Evolutionary conservation across 2,797 vertebrate species (phyloP).

Genomic region (Pipistrellus nathusii): DNA sequence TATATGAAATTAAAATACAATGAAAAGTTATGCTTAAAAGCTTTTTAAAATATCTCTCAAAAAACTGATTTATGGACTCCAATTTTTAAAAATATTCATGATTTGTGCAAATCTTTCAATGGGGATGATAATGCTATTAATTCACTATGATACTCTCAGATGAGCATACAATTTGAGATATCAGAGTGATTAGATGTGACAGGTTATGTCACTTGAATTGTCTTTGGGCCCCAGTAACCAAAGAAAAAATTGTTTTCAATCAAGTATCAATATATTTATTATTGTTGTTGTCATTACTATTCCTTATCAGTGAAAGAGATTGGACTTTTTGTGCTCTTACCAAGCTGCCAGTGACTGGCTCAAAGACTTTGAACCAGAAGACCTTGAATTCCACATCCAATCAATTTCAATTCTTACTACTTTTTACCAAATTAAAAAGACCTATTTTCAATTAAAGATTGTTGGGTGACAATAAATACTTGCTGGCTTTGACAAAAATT

Average conservation of each 20-base stretch:
- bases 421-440: conserved; percentile 47
- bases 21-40: not conserved
- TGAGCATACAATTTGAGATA: not conserved
- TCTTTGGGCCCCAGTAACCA: not conserved
- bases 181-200: not conserved
- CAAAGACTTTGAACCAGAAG: conserved; percentile 12
- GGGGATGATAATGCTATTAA: not conserved
- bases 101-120: not conserved
- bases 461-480: conserved; percentile 41
- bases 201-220: not conserved
- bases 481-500: not conserved
- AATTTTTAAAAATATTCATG: conserved; percentile 16
- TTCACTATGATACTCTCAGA: conserved; percentile 4
- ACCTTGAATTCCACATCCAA: not conserved
- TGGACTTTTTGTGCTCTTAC: not conserved
- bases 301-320: not conserved
- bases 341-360: not conserved
- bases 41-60: conserved; percentile 30
- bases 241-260: not conserved
- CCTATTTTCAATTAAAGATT: not conserved
- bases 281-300: not conserved
- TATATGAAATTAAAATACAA: conserved; percentile 42
- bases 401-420: not conserved
- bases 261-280: not conserved
- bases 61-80: conserved; percentile 23